These are phyloP conservation scores for Hydrozoanthus tunicans DNA, from an alignment of 64 coral and sea anemone genomes.

Conservation along the genomic window DNA sequence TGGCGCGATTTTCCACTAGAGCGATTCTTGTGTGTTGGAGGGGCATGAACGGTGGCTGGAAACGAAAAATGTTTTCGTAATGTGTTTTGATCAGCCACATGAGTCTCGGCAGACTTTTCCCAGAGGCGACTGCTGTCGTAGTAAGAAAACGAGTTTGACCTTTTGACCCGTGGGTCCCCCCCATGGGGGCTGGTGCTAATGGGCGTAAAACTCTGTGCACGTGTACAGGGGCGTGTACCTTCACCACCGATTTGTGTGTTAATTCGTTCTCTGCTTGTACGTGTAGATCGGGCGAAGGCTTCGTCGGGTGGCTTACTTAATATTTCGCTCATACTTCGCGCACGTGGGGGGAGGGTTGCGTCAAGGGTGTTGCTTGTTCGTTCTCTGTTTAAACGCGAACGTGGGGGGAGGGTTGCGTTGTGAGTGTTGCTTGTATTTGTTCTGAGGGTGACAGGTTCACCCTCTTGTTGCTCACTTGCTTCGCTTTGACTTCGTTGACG, in stretches of 20 bases:
- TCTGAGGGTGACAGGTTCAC: not conserved
- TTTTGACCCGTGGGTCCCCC: not conserved
- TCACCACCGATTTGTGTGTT: no score
- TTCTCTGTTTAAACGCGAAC: not conserved
- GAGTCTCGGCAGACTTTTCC: not conserved
- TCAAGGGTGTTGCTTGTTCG: not conserved
- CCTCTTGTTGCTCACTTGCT: not conserved
- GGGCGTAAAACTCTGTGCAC: not conserved
- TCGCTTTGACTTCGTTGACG: conserved; percentile 16
- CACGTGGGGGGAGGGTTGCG: not conserved
- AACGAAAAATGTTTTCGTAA: not conserved
- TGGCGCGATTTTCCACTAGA: not conserved
- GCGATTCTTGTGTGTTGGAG: not conserved
- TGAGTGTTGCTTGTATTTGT: not conserved
- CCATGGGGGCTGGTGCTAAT: not conserved
- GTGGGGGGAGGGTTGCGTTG: not conserved
- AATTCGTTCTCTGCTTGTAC: no score
- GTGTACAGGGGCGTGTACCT: not conserved
- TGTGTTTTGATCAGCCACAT: not conserved
- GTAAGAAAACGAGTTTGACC: conserved; percentile 25
- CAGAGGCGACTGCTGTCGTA: not conserved
- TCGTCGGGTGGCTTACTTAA: no score
- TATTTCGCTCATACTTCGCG: not conserved
- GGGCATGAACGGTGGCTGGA: conserved; percentile 1
- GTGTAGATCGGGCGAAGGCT: no score